Base-by-base conservation (phyloP, 2,888 invertebrate genomes). In the Aspidiotus destructor region DNA sequence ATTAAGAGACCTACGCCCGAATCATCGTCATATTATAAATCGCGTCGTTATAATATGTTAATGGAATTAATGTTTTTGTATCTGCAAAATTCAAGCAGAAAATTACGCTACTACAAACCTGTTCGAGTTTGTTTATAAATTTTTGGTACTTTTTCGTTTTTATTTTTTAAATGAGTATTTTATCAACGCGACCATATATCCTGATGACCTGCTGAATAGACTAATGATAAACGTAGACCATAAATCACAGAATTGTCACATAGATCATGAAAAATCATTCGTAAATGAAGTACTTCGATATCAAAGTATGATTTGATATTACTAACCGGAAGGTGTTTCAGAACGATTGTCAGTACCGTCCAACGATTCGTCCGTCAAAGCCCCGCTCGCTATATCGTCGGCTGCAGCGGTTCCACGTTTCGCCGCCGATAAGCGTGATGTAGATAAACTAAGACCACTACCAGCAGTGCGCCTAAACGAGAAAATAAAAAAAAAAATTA, bases 391-490 rank as follows among this genome's bases (percentile, higher is more conserved):
- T 48, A 70, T 72, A 48, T 73, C 74, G 41, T 73, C 73, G 15
- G 73, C 69, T 9, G 74, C 71, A 13, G 73, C 71, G 2, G 74
- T 74, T 17, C 74, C 72, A 69, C 74, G 70, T 60, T 73, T 74
- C 42, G 71, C 70, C 11, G 71, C 64, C 6, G 72, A 70, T 13
- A 74, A 70, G 11, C 74, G 70, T 17, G 71, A 67, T 16, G 74
- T 73, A 54, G 72, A 72, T 60, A 73, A 62, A 41, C 72, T 70
- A 28, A 72, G 69, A 17, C 70, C 62, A 52, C 71, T 58, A 42
- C 52, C 17, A 60, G 70, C 70, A 48, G 72, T 70, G 53, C 73
- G 69, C 64, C 73, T 72, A 52, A 65, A 67, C 65, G 65, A 40
- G 54, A 40, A 28, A 53, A n/a, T 28, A 67, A 53, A 41, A 42